These are phyloP conservation scores for Geococcyx californianus DNA, from an alignment of 2,113 vertebrate genomes.

Conservation along the genomic window DNA sequence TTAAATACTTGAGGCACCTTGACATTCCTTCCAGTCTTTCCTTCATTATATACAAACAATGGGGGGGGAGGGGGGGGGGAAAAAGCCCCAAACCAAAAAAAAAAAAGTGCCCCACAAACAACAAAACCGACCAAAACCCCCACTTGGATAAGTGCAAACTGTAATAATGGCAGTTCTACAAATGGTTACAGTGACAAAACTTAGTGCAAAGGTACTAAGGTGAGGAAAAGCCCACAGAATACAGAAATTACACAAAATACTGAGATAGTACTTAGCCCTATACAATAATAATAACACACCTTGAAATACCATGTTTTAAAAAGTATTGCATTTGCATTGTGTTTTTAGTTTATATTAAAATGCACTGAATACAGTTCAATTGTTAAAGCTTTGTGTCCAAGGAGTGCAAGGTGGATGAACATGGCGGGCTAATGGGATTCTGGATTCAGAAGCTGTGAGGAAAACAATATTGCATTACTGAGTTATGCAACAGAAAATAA, in stretches of 20 bases:
- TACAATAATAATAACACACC: conserved; percentile 64
- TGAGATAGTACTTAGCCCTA: conserved; percentile 67
- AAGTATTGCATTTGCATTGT: conserved; percentile 76
- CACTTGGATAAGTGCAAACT: conserved; percentile 50
- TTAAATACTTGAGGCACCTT: conserved; percentile 54
- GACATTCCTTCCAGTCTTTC: conserved; percentile 54
- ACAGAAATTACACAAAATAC: conserved; percentile 68
- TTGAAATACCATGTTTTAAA: conserved; percentile 64
- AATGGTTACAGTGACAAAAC: conserved; percentile 69
- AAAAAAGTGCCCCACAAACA: neutral
- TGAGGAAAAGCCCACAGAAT: conserved; percentile 65
- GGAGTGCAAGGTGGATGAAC: conserved; percentile 70
- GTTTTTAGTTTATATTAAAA: conserved; percentile 71
- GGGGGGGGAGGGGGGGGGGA: too few species aligned
- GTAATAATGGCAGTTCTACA: conserved; percentile 67
- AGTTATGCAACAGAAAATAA: conserved; percentile 64
- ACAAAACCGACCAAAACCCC: conserved; percentile 12
- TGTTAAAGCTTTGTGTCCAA: conserved; percentile 74
- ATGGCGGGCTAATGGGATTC: conserved; percentile 27
- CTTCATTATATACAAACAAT: conserved; percentile 29
- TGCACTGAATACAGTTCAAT: conserved; percentile 67
- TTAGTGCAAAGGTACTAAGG: conserved; percentile 66
- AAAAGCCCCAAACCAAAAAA: neutral
- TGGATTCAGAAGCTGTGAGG: conserved; percentile 52
- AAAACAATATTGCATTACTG: conserved; percentile 66